Evolutionary conservation across 2,888 invertebrate species (phyloP), one percentile per base, ranked within the genome.

Genomic region (Sphecodes monilicornis): DNA sequence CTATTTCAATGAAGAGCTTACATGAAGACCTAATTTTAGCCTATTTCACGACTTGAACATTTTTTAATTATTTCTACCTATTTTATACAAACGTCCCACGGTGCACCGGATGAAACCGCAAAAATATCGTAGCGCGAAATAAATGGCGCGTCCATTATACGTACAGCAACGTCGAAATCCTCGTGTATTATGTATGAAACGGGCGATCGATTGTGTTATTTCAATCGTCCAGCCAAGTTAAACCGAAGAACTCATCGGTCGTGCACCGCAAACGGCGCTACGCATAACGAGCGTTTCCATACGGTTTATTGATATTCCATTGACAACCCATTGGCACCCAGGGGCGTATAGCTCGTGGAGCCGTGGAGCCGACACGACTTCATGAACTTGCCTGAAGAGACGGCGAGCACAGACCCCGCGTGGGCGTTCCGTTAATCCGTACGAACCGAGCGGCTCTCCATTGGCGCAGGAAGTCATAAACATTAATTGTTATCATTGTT

Each of bases 361-460:
- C 18, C 26, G 29, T 22, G 22, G 36, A 3, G 36, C 36, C 36
- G 39, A 29, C 74, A 36, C 77, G 79, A 87, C 74, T 85, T 83
- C 78, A 68, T 84, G 78, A 85, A 82, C 88, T 86, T 71, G 75
- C 71, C 66, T 54, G 73, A 77, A 79, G 78, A 89, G 80, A 87
- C 81, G 68, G 72, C 80, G 66, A 69, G 32, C 70, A 71, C 76
- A 22, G 60, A 72, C 26, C 70, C 11, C 78, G 78, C 85, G 90
- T 91, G 87, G 91, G 89, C 88, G 90, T 90, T 87, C 88, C 80
- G 80, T 90, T 89, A 87, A 88, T 86, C 82, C 87, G 75, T 78
- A 87, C 74, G 86, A 82, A 68, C 77, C 78, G 76, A 74, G 66
- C 36, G 75, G 43, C 71, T n/a, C 76, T 54, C 81, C 82, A 89